phyloP scores from a whole-genome alignment of 2,113 vertebrate genomes.

The Anoplopoma fimbria region DNA sequence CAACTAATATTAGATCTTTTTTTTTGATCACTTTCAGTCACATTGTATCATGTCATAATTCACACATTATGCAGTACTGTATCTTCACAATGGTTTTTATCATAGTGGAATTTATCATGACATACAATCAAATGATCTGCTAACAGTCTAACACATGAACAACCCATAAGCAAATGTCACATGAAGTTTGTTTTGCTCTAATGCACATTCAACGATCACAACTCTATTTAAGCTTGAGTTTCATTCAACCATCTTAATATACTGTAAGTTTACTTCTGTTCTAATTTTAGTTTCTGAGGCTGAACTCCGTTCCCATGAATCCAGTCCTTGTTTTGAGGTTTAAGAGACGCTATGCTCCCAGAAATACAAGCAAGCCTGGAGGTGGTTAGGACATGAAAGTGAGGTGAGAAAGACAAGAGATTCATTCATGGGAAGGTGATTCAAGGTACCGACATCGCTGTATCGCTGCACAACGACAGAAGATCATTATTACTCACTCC shows the following conservation, averaged over 20 bases:
- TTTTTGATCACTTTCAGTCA: neutral
- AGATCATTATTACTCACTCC: constrained; percentile 83
- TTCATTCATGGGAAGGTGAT: constrained; percentile 84
- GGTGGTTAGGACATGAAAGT: constrained; percentile 82
- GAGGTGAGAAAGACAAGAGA: constrained; percentile 83
- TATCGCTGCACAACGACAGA: constrained; percentile 77
- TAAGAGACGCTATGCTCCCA: constrained; percentile 66
- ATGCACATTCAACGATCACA: neutral
- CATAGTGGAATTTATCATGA: neutral
- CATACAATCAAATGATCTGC: neutral
- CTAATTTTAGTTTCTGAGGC: neutral
- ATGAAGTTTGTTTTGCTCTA: neutral
- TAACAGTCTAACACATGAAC: neutral
- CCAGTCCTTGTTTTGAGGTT: constrained; percentile 73
- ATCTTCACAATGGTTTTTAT: neutral
- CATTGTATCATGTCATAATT: neutral
- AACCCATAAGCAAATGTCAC: neutral
- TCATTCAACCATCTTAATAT: neutral
- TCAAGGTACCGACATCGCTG: constrained; percentile 80
- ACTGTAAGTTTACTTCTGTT: neutral
- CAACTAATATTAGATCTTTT: neutral
- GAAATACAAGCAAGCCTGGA: constrained; percentile 82
- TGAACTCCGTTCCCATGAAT: constrained; percentile 49
- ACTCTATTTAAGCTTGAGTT: neutral
- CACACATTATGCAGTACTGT: neutral